Evolutionary conservation across 2,888 invertebrate species (phyloP), one percentile per base, ranked within the genome.

Genomic region (Eristalis pertinax): DNA sequence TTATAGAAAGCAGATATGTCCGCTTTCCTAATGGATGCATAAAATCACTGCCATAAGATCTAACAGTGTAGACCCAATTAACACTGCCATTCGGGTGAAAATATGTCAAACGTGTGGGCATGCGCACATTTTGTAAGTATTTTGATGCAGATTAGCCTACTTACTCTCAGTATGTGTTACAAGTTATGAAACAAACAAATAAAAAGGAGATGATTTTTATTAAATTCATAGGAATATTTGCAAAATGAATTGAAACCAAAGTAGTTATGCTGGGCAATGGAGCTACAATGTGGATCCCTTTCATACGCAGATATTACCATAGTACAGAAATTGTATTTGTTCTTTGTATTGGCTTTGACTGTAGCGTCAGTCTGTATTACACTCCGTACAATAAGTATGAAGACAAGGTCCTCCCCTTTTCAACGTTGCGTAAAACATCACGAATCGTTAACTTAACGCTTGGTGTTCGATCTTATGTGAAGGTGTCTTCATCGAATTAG

Each of bases 61-160:
- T 26, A 26, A 15, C 50, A 19, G 50, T 19, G 26, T 29, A 24
- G 13, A 60, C 15, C 60, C 60, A 60, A 60, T 60, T 60, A 60
- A 60, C 26, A 15, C 26, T 60, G 60, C 3, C 60, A 26, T 26
- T 60, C 26, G 60, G 60, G 26, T 60, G 26, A 60, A 60, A 60
- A 60, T 26, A 60, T 60, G 60, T 60, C 60, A 60, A 60, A 60
- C 26, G 60, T 60, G 60, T 60, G 60, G 26, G 60, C 26, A 60
- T 29, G 60, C 26, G 13, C 60, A 60, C 26, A 26, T 26, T 26
- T 24, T 15, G 26, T 7, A 60, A 26, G 60, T 26, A 60, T 26
- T 15, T 60, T 2, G 24, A 26, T 15, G 24, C 58, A 24, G 24
- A 22, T 58, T 58, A 24, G 24, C 22, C 22, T 58, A 58, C 24